Base-by-base conservation (phyloP, 2,113 vertebrate species). In the Seriola aureovittata region DNA sequence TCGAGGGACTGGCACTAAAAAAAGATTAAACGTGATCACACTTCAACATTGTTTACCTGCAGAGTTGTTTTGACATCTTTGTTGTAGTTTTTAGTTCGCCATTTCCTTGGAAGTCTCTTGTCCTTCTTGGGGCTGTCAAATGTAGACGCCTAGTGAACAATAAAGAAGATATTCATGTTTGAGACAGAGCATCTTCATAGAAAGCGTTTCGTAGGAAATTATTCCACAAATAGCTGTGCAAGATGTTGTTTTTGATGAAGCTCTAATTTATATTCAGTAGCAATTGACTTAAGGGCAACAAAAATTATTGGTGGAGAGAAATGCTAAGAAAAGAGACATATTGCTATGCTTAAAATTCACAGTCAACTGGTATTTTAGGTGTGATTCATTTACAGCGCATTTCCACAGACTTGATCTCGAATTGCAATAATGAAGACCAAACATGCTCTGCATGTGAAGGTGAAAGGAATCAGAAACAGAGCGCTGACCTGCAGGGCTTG, bases 51-150 rank as follows among this genome's bases (percentile, higher is more conserved):
- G 34, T 23, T 83, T 95, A 99, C 98, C 97, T 99, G 98, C 88
- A 99, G 94, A 4, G 90, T 98, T 90, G 96, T 96, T 97, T 99
- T 99, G 88, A 94, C 87, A 76, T 99, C 98, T 95, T 99, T 99
- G 89, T 95, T 96, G 89, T 96, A 95, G 92, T 95, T 96, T 94
- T 98, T 97, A 87, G 95, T 91, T 64, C 96, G 94, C 98, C 97
- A 99, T 85, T 97, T 97, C 82, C 94, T 97, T 69, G 96, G 96
- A 40, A 95, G 85, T 91, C 97, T 95, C 91, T 99, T 99, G 81
- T 99, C 98, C 89, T 99, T 99, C 93, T 99, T 99, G 42, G 97
- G 97, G 91, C 97, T 99, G 95, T 99, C 97, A 90, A 97, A 97
- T 71, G 96, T 87, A 82, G 96, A 96, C 65, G 95, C 89, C 98